Evolutionary conservation across 2,113 vertebrate species (phyloP).

Genomic region (Neodon shergylaensis): DNA sequence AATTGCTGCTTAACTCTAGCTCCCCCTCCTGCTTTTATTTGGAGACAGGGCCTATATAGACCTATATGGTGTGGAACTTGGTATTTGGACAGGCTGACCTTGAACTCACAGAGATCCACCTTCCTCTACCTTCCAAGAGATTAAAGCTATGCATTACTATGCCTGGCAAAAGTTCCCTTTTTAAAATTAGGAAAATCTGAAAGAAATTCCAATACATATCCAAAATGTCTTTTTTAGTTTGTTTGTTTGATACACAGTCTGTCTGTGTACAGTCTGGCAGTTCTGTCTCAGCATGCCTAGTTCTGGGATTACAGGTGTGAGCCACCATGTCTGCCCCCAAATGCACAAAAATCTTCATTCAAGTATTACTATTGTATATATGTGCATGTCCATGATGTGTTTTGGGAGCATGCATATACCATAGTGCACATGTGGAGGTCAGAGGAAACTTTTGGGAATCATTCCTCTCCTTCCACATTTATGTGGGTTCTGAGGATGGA

Average conservation of each 20-base stretch:
- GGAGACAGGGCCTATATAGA: not conserved
- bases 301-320: too few relatives aligned
- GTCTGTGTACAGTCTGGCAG: too few relatives aligned
- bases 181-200: conserved; percentile 30
- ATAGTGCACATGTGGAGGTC: not conserved
- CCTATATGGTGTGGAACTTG: not conserved
- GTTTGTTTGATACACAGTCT: too few relatives aligned
- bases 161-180: not conserved
- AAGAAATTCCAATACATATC: not conserved
- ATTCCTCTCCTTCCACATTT: not conserved
- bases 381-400: not conserved
- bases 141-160: not conserved
- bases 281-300: too few relatives aligned
- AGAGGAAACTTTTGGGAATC: not conserved
- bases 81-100: not conserved
- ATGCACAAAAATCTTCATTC: not conserved
- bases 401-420: not conserved
- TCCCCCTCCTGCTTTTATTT: not conserved
- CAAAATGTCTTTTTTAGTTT: not conserved
- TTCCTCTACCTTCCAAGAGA: not conserved
- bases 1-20: not conserved
- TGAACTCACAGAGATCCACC: not conserved
- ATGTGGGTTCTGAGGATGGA: not conserved
- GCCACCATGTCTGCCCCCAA: not conserved
- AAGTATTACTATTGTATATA: not conserved